Evolutionary conservation across 1,140 invertebrate genomes (phyloP), one percentile per base, ranked within the genome.

Genomic region (Medauroidea extradentata): DNA sequence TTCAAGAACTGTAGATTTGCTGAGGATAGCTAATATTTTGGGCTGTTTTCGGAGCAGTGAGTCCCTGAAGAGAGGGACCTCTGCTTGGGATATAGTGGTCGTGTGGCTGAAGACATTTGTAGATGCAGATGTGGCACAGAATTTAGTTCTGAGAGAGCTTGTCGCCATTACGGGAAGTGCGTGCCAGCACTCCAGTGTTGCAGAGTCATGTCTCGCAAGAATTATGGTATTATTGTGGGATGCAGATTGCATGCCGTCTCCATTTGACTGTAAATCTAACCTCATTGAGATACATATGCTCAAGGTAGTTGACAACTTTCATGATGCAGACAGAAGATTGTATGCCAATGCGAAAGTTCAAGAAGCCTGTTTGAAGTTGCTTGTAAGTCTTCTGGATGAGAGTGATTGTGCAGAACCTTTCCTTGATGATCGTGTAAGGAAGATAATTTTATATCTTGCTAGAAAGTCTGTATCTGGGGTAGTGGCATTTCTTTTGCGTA

Each of bases 101-200:
- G 21, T 51, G 16, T 68, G 64, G 61, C 19, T 69, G 18, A 46
- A 57, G 38, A 50, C 13, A 7, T 57, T 44, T 58, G 29, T 60
- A 14, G 46, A 51, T 48, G 44, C 29, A 14, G 43, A 55, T 16
- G n/a, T n/a, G 25, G 57, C 42, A 21, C 7, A 21, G 3, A 50
- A 9, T 14, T 60, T 38, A 29, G 38, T 52, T n/a, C 13, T 25
- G 7, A 25, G 13, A 18, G n/a, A 11, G 18, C 21, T 59, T 0
- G 21, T 16, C n/a, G n/a, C n/a, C 16, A 8, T 44, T 41, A 23
- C 27, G 11, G n/a, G 23, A 13, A n/a, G 9, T 18, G 41, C 23
- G n/a, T 27, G 24, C 27, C 4, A 19, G 4, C 5, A 23, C 43
- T 5, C 4, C n/a, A 25, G 18, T 5, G 16, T 48, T 23, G 42